Percentiles rank a stretch among this genome's conserved stretches.
Evolutionary conservation across 2,113 vertebrate genomes (phyloP).

Genomic region (Tyrannus savana): DNA sequence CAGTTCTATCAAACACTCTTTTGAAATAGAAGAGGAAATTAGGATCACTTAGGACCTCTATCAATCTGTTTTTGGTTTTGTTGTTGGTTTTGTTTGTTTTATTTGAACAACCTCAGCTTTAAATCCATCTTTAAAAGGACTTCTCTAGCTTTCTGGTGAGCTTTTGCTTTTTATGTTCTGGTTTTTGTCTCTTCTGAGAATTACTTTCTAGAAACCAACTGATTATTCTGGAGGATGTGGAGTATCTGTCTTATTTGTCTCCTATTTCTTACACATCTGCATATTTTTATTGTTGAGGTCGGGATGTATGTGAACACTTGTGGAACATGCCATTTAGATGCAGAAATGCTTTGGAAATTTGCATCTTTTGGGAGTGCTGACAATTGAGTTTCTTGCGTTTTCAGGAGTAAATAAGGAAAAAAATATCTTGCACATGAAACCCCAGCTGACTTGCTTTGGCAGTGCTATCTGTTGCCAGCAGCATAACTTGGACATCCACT

Average conservation of each 20-base stretch:
- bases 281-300: background rate
- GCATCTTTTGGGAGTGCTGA: background rate
- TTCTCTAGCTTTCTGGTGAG: background rate
- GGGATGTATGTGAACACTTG: accelerated
- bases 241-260: background rate
- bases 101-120: background rate
- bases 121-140: background rate
- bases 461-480: background rate
- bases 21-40: background rate
- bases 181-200: background rate
- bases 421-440: background rate
- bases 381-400: background rate
- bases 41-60: background rate
- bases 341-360: background rate
- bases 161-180: background rate
- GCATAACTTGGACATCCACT: background rate
- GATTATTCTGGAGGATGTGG: background rate
- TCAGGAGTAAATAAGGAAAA: background rate
- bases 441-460: background rate
- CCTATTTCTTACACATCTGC: background rate
- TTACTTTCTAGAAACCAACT: background rate
- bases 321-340: background rate
- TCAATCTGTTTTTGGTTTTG: background rate
- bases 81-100: background rate
- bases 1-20: background rate